Base-by-base conservation (phyloP, 1,140 invertebrate species). In the Eulimnadia texana region DNA sequence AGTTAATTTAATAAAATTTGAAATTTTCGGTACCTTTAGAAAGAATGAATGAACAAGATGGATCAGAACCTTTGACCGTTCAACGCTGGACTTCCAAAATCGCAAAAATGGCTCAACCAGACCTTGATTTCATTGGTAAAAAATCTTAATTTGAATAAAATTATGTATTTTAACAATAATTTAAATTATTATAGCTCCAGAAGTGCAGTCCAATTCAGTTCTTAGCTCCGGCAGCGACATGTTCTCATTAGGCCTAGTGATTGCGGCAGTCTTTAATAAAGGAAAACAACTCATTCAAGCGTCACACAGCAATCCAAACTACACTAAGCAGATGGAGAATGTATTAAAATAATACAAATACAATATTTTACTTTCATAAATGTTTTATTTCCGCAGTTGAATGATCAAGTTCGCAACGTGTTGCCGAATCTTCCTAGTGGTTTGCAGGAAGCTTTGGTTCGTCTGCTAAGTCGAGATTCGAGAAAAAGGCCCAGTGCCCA, bases 201-300 rank as follows among this genome's bases (percentile, higher is more conserved):
- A 94, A 79, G 82, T 90, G 49, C 93, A 96, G 73, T 80, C 82
- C 11, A 82, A 81, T 58, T 90, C 88, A 56, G 78, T 81, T 20
- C 92, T 86, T 72, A 90, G 83, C 68, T 84, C 88, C 28, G 77
- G 86, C 13, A 92, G 89, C 66, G 94, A 98, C 72, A 95, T 97
- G 89, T 97, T 90, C 74, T 93, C 91, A 0, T 73, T 97, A 60
- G 94, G 94, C 19, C 84, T 97, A 81, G 83, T 93, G 3, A 86
- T 97, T 68, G 90, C 88, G 72, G 79, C 90, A 9, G 82, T 96
- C 63, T 96, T 91, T 77, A 96, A 95, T 74, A 77, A 83, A 56
- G 93, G 93, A 16, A 80, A 82, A 63, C 82, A 89, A 0, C 75
- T 96, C 1, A 85, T 98, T 52, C 85, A 90, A 70, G 86, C 90